Evolutionary conservation across 2,113 vertebrate genomes (phyloP), one percentile per base, ranked within the genome.

Genomic region (Nettapus auritus): DNA sequence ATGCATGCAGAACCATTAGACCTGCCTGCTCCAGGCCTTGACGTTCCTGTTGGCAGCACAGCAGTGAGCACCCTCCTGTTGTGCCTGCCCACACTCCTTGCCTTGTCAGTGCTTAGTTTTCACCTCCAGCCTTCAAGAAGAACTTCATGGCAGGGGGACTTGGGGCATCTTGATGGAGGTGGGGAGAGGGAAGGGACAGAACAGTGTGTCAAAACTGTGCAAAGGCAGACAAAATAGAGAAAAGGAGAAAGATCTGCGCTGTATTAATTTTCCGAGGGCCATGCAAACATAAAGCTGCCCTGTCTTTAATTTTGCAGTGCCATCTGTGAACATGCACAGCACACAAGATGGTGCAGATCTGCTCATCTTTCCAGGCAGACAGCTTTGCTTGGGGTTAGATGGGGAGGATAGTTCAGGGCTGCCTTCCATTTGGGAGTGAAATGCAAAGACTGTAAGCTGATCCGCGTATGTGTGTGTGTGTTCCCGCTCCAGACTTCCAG

Each of bases 401-500:
- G 87, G 22, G 36, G 70, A 77, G 36, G 48, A 55, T 28, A 48
- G 67, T 68, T 67, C 29, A 36, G n/a, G 64, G 26, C 31, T 67
- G 67, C 68, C 23, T 36, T 88, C 68, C 50, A 33, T 50, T 23
- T 71, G 50, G n/a, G 38, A 31, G 7, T 38, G 40, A 84, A 85
- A 33, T 78, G 68, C 31, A 42, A 57, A 63, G 36, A 48, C 29
- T 64, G n/a, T 50, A 81, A 88, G 62, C 28, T 56, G 31, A 89
- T 71, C 57, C 77, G 2, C 12, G 2, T 67, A 31, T 70, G 33
- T 60, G 8, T n/a, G 1, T 42, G 19, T 81, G 29, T 93, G 68
- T 93, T 7, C 86, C 82, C 21, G 3, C 74, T 93, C 8, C 81
- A 99, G 99, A 98, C 40, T 99, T 99, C 76, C 99, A 99, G 96